phyloP scores from a whole-genome alignment of 2,797 vertebrate species.

The Pangasius sanitwongsei region DNA sequence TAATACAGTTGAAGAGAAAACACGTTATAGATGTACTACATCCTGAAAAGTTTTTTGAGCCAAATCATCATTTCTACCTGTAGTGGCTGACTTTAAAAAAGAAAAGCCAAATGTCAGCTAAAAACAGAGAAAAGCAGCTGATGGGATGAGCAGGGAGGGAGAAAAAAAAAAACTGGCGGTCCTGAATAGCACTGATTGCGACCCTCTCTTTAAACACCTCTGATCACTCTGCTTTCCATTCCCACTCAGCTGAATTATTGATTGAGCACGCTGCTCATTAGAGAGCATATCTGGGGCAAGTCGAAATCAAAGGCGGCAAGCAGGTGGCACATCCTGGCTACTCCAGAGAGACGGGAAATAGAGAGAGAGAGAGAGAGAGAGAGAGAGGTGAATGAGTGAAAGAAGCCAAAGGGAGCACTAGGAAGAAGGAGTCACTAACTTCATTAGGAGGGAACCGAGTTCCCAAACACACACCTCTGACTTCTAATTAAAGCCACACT shows the following conservation, averaged over 20 bases:
- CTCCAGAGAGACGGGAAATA: constrained; percentile 38
- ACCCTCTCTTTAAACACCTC: constrained; percentile 69
- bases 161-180: constrained; percentile 38
- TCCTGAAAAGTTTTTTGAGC: neutral
- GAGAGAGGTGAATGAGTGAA: constrained; percentile 2
- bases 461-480: neutral
- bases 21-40: neutral
- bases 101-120: constrained; percentile 11
- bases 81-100: neutral
- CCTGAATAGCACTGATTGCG: constrained; percentile 75
- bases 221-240: constrained; percentile 72
- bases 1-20: neutral
- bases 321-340: constrained; percentile 74
- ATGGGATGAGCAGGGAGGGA: constrained; percentile 43
- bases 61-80: neutral
- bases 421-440: neutral
- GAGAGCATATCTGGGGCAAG: constrained; percentile 79
- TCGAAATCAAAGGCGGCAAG: constrained; percentile 82
- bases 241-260: constrained; percentile 84
- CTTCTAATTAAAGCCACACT: neutral
- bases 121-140: constrained; percentile 16
- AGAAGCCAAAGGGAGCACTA: constrained; percentile 15
- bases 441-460: neutral
- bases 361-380: constrained; percentile 5
- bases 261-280: constrained; percentile 84